Evolutionary conservation across 2,888 invertebrate genomes (phyloP).

Genomic region (Teleogryllus oceanicus): DNA sequence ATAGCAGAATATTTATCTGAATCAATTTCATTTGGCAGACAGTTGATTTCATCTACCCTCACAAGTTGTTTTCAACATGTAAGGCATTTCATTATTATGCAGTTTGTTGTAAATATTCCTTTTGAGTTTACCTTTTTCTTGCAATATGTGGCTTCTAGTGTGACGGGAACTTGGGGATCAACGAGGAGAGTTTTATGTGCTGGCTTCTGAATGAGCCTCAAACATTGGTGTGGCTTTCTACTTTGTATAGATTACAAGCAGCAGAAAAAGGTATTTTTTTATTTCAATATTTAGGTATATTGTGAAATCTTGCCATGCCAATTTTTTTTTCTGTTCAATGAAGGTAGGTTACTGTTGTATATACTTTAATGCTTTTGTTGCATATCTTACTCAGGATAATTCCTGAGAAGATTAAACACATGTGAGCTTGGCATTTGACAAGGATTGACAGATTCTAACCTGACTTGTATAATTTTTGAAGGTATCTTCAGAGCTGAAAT

Average conservation of each 20-base stretch:
- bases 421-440: too few species aligned
- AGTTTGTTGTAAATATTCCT: not conserved
- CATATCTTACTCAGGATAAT: too few species aligned
- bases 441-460: too few species aligned
- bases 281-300: too few species aligned
- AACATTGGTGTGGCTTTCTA: conserved; percentile 62
- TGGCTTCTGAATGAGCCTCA: conserved; percentile 67
- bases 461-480: too few species aligned
- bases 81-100: conserved; percentile 38
- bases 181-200: conserved; percentile 61
- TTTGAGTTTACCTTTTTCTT: conserved; percentile 28
- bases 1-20: conserved; percentile 61
- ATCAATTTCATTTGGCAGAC: conserved; percentile 59
- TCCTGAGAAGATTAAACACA: too few species aligned
- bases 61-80: conserved; percentile 72
- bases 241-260: conserved; percentile 58
- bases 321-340: not conserved
- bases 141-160: conserved; percentile 50
- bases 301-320: too few species aligned
- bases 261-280: conserved; percentile 54
- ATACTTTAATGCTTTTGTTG: too few species aligned
- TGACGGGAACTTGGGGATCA: conserved; percentile 66
- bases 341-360: too few species aligned
- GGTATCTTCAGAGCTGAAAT: too few species aligned
- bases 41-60: conserved; percentile 62